phyloP scores from a whole-genome alignment of 2,888 invertebrate species.

The Agonopterix alstromeriana region DNA sequence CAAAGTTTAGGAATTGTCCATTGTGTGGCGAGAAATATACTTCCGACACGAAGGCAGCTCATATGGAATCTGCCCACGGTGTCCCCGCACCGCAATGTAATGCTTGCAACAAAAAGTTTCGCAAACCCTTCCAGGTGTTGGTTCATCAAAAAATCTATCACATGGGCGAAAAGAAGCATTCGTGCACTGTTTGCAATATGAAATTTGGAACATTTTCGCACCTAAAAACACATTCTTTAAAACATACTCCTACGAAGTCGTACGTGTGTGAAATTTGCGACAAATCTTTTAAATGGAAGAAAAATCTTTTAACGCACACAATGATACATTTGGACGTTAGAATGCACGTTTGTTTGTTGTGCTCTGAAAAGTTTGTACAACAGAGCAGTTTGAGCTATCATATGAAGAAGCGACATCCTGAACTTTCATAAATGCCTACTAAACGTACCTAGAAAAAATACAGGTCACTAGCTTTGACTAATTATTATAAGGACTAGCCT shows the following conservation, averaged over 20 bases:
- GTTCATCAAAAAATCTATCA: background rate
- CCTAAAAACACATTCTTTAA: background rate
- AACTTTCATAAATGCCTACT: constrained; percentile 3
- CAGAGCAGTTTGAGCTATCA: constrained; percentile 63
- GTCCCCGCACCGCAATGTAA: constrained; percentile 18
- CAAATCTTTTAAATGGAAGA: constrained; percentile 18
- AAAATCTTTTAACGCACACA: constrained; percentile 20
- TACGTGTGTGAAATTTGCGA: constrained; percentile 1
- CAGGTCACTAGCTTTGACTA: too few species aligned
- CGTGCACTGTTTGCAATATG: constrained; percentile 8
- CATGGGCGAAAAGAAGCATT: background rate
- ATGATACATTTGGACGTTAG: constrained; percentile 35
- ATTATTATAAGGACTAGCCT: too few species aligned
- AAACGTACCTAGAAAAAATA: too few species aligned
- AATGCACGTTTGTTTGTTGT: constrained; percentile 57
- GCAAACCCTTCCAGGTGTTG: background rate
- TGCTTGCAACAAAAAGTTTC: constrained; percentile 20
- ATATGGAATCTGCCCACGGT: constrained; percentile 14
- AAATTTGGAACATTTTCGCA: background rate
- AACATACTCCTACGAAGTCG: background rate
- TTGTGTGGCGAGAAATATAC: background rate
- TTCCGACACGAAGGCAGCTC: background rate
- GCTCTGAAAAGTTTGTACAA: constrained; percentile 64
- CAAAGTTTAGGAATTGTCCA: background rate
- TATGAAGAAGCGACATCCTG: constrained; percentile 51